phyloP scores from a whole-genome alignment of 2,113 vertebrate species.

The Hemiscyllium ocellatum region DNA sequence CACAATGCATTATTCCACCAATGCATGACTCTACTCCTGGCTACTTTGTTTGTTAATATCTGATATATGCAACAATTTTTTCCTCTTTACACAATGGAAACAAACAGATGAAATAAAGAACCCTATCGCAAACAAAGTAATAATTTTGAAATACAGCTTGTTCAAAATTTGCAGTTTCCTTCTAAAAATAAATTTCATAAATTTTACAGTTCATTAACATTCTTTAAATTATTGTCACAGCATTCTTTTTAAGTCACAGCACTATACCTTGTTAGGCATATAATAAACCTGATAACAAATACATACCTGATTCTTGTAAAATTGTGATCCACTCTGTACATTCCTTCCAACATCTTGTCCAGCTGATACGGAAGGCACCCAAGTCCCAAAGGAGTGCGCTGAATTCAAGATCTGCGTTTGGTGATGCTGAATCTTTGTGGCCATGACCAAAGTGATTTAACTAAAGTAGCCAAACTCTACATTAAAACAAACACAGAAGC shows the following conservation, averaged over 20 bases:
- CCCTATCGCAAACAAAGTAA: neutral
- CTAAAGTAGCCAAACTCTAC: neutral
- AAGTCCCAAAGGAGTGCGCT: conserved; percentile 39
- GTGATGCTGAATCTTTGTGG: conserved; percentile 39
- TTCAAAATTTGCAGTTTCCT: neutral
- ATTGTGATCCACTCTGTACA: conserved; percentile 18
- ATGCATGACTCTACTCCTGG: neutral
- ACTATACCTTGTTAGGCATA: neutral
- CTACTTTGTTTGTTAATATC: neutral
- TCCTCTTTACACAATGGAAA: neutral
- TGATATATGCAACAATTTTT: neutral
- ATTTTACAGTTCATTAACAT: neutral
- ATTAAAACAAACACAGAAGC: neutral
- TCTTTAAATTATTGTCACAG: neutral
- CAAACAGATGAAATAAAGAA: neutral
- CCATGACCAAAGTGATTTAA: conserved; percentile 41
- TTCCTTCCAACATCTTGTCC: conserved; percentile 15
- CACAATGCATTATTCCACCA: neutral
- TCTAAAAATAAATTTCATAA: neutral
- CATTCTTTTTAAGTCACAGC: neutral
- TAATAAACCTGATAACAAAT: neutral
- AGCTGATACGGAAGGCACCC: conserved; percentile 44
- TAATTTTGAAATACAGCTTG: neutral
- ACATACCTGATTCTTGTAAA: conserved; percentile 56
- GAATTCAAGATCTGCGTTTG: conserved; percentile 19